Base-by-base conservation (phyloP, 2,113 vertebrate genomes). In the Ancistrus triradiatus region DNA sequence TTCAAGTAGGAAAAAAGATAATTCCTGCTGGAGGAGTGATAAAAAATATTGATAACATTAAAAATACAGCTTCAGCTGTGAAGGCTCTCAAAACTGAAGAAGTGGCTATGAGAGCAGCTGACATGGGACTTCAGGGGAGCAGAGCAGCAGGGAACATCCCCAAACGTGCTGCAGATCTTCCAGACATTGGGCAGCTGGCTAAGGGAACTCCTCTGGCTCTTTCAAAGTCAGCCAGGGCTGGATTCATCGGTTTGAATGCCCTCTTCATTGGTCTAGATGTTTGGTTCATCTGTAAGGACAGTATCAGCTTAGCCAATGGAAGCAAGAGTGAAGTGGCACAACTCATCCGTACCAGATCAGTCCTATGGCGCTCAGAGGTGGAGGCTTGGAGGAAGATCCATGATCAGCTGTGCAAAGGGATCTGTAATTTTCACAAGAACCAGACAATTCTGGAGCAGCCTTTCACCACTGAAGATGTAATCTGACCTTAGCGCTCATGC, bases 261-360 rank as follows among this genome's bases (percentile, higher is more conserved):
- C 35, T 76, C 8, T 81, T 81, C 27, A 76, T 81, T 35, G 79
- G 77, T 2, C 4, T 81, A 21, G 79, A 81, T 61, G 56, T 76
- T 0, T 15, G 78, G 15, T 73, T 69, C 53, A 81, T 81, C 66
- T 72, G 74, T 17, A 78, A 72, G 57, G 72, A 74, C n/a, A 72
- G 75, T 13, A 37, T 81, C 1, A 72, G 56, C 60, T 49, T 81
- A 44, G 67, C 77, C 22, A 69, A 70, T 52, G 77, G 74, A 1
- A 79, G 65, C 55, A 76, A 78, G 33, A 78, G 52, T 59, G 69
- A 78, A 18, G 4, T 42, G 2, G 70, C 77, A 21, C 62, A 69
- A 57, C 21, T 65, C 46, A 74, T 79, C 22, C 71, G 75, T 17
- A 59, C 67, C 47, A 73, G 74, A 57, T 58, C 61, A 18, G 18